phyloP scores from a whole-genome alignment of 2,888 invertebrate genomes.

The Alcis repandata region DNA sequence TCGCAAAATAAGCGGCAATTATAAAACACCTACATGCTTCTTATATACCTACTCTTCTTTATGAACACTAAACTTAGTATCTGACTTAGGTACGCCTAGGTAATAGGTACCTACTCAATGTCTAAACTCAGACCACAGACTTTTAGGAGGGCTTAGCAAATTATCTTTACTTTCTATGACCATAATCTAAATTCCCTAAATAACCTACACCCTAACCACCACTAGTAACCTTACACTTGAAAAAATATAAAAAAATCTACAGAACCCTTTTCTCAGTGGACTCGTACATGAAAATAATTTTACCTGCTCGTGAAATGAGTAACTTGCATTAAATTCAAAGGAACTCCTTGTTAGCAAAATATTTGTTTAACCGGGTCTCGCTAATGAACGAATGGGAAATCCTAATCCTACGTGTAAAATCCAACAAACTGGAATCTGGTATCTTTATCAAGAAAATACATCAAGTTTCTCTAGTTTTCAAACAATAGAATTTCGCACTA shows the following conservation, averaged over 20 bases:
- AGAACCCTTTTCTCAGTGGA: slow-evolving; percentile 12
- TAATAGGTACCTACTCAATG: too few species aligned
- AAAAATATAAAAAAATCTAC: slow-evolving; percentile 2
- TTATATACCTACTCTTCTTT: background rate
- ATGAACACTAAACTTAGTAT: too few species aligned
- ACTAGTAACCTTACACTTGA: background rate
- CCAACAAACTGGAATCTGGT: background rate
- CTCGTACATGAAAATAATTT: background rate
- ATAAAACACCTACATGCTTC: background rate
- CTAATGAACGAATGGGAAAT: slow-evolving; percentile 25
- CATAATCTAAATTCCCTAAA: too few species aligned
- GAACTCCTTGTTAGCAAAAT: background rate
- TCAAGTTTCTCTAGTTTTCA: slow-evolving; percentile 34
- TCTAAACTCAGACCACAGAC: too few species aligned
- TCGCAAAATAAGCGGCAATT: background rate
- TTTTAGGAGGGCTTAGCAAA: too few species aligned
- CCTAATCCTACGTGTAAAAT: slow-evolving; percentile 17
- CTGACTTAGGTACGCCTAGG: too few species aligned
- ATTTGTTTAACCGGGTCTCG: slow-evolving; percentile 12
- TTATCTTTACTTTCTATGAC: too few species aligned
- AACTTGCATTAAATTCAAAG: slow-evolving; percentile 10
- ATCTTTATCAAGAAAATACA: slow-evolving; percentile 19
- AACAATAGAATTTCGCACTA: slow-evolving; percentile 29
- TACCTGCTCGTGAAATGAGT: background rate
- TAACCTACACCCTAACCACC: background rate